Evolutionary conservation across 1,140 invertebrate species (phyloP).

Genomic region (Drosophila subpulchrella): DNA sequence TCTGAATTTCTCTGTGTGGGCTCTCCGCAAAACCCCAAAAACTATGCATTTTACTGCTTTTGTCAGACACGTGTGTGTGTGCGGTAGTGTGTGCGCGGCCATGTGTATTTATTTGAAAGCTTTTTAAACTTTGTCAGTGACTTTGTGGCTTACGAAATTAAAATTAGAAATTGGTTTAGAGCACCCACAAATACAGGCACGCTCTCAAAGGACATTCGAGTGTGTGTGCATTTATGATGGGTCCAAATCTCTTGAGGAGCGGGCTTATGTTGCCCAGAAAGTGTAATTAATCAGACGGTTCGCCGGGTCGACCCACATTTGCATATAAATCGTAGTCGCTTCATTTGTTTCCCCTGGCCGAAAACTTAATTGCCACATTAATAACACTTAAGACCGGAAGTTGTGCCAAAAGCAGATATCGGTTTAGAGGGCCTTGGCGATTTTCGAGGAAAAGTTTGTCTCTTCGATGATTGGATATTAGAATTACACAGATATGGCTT

Average conservation of each 20-base stretch:
- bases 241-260: conserved; percentile 20
- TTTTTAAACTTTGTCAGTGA: conserved; percentile 80
- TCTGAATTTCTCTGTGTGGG: conserved; percentile 21
- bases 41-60: conserved; percentile 80
- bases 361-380: conserved; percentile 77
- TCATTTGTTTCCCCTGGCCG: conserved; percentile 37
- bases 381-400: conserved; percentile 65
- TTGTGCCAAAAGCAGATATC: conserved; percentile 7
- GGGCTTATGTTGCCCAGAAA: conserved; percentile 68
- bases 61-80: conserved; percentile 44
- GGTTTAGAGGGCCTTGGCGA: background rate
- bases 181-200: conserved; percentile 42
- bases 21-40: conserved; percentile 73
- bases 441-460: background rate
- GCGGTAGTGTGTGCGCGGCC: conserved; percentile 19
- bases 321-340: conserved; percentile 78
- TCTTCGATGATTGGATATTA: conserved; percentile 13
- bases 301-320: conserved; percentile 43
- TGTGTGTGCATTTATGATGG: conserved; percentile 50
- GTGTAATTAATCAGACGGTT: conserved; percentile 74
- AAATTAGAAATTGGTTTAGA: conserved; percentile 81
- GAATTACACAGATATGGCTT: background rate
- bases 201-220: conserved; percentile 11
- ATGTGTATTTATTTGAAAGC: conserved; percentile 81
- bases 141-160: conserved; percentile 83